phyloP scores from a whole-genome alignment of 2,797 vertebrate genomes.

The Valencia hispanica region DNA sequence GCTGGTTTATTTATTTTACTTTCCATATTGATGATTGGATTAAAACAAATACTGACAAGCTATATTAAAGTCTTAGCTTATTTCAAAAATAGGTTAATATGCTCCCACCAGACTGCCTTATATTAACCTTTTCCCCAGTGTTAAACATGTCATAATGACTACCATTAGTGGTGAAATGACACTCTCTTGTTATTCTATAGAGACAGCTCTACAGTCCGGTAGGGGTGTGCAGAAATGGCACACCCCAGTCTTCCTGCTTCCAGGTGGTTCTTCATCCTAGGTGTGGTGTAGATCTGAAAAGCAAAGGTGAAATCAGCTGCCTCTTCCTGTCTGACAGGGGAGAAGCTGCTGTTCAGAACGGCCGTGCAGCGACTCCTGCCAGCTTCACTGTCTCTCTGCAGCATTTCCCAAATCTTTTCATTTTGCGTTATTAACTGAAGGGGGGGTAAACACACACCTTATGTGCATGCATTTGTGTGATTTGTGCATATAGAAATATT shows the following conservation, averaged over 20 bases:
- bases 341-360: slow-evolving; percentile 6
- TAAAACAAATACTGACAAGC: background rate
- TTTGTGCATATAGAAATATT: background rate
- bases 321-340: slow-evolving; percentile 12
- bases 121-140: background rate
- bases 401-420: slow-evolving; percentile 15
- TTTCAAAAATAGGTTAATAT: background rate
- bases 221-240: background rate
- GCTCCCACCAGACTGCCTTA: background rate
- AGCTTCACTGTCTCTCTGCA: slow-evolving; percentile 6
- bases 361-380: slow-evolving; percentile 14
- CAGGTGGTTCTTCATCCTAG: background rate
- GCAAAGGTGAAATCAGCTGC: slow-evolving; percentile 22
- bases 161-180: background rate
- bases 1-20: background rate
- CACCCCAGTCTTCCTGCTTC: background rate
- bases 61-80: background rate
- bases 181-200: background rate
- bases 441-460: background rate
- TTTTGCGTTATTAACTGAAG: background rate
- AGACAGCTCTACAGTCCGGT: background rate
- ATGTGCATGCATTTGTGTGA: background rate
- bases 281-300: slow-evolving; percentile 16
- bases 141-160: background rate
- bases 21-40: background rate